Evolutionary conservation across 2,888 invertebrate genomes (phyloP), one percentile per base, ranked within the genome.

Genomic region (Cheilosia impressa): DNA sequence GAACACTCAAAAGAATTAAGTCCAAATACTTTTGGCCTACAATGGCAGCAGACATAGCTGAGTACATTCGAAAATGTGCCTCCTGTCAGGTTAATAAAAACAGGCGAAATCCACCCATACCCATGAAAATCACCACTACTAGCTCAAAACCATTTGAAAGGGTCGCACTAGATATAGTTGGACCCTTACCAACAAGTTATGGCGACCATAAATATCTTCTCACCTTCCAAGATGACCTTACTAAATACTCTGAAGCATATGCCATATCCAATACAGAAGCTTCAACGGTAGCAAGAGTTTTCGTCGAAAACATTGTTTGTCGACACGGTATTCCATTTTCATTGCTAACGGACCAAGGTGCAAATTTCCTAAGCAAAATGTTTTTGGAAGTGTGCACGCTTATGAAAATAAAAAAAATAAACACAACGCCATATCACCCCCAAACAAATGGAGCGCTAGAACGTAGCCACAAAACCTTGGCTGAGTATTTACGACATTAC

Each of bases 351-450:
- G 76, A 85, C 27, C 68, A 85, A 41, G 71, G 58, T 15, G 58
- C 63, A 4, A 75, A 60, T 2, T 68, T 53, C 22, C 13, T 53
- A 4, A 66, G 66, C 15, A 19, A 19, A n/a, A 13, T 58, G 27
- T 76, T 90, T 90, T 68, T 58, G 76, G 63, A 82, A 73, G 22
- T 58, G 68, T 65, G 47, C 9, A 47, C n/a, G 9, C 34, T 78
- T 1, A 47, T 27, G 53, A 58, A 52, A 80, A 57, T 41, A 2
- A 50, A 65, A 22, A 65, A 65, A 5, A 2, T 62, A 4, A 41
- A 53, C 19, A 79, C 38, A 38, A 38, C 38, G 3, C 13, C 73
- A 0, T 58, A 73, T 38, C 66, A 73, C n/a, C 73, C 79, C 1
- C 79, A 50, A 4, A 71, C 27, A 13, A 38, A 38, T 38, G 38